Evolutionary conservation across 2,888 invertebrate species (phyloP).

Genomic region (Nomada ferruginata): DNA sequence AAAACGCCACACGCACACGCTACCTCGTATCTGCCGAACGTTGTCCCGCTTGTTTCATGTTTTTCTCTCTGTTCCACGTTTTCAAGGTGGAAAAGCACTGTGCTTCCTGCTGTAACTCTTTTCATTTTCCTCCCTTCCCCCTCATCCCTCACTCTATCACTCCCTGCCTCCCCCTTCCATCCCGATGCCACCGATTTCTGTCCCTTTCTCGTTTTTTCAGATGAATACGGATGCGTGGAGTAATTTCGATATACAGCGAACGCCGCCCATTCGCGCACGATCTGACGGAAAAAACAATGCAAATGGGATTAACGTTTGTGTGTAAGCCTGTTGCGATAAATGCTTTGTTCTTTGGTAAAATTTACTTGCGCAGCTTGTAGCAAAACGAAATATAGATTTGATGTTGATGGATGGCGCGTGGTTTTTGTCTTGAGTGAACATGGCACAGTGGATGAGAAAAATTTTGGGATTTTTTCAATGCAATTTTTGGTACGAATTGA

Average conservation of each 20-base stretch:
- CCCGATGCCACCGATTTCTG: not conserved
- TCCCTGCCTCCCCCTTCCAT: not conserved
- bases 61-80: slow-evolving; percentile 4
- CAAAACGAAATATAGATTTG: slow-evolving; percentile 15
- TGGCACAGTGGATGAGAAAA: too few species aligned
- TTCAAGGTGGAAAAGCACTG: not conserved
- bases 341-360: slow-evolving; percentile 56
- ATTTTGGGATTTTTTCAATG: too few species aligned
- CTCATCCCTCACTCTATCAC: not conserved
- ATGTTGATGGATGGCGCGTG: not conserved
- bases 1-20: slow-evolving; percentile 72
- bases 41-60: slow-evolving; percentile 7
- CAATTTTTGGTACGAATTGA: too few species aligned
- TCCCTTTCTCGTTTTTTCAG: not conserved
- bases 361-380: slow-evolving; percentile 44
- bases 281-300: slow-evolving; percentile 66
- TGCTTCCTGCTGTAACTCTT: not conserved
- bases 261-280: slow-evolving; percentile 62
- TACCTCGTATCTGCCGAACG: slow-evolving; percentile 33
- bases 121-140: not conserved
- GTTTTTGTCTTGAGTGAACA: not conserved
- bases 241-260: slow-evolving; percentile 37
- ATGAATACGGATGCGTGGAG: not conserved
- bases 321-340: slow-evolving; percentile 53
- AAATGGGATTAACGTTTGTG: slow-evolving; percentile 65